Conservation (phyloP, 2,888 invertebrate species). For the Tenthredo notha region DNA sequence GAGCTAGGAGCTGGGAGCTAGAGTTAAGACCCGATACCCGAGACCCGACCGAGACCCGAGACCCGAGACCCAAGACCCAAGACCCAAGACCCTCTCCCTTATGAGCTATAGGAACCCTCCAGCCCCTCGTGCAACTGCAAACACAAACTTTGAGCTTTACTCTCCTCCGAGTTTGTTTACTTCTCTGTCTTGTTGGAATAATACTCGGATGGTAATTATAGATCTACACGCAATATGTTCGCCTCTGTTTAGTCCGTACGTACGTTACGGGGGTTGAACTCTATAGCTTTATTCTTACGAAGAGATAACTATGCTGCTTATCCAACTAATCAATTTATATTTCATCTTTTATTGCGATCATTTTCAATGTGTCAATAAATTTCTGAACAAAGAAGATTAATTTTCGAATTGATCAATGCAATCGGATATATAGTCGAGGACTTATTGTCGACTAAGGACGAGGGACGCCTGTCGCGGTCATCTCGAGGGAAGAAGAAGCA, state of each 20-base stretch:
- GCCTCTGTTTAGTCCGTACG: background rate
- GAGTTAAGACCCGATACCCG: background rate
- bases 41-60: background rate
- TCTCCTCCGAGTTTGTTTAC: constrained; percentile 64
- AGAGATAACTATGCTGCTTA: background rate
- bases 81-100: constrained; percentile 28
- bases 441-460: constrained; percentile 18
- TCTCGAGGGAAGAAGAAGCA: constrained; percentile 18
- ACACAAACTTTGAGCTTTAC: constrained; percentile 52
- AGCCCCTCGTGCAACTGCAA: constrained; percentile 27
- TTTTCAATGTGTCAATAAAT: no score
- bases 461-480: background rate
- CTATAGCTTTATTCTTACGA: background rate
- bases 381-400: no score
- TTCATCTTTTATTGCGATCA: no score
- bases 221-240: constrained; percentile 55
- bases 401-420: no score
- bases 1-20: background rate
- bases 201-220: constrained; percentile 67
- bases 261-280: background rate
- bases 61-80: background rate
- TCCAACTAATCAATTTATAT: no score
- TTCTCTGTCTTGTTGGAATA: constrained; percentile 68
- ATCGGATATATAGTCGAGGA: no score
- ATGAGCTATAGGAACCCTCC: constrained; percentile 36